phyloP scores from a whole-genome alignment of 2,797 vertebrate genomes.

The Alauda arvensis region DNA sequence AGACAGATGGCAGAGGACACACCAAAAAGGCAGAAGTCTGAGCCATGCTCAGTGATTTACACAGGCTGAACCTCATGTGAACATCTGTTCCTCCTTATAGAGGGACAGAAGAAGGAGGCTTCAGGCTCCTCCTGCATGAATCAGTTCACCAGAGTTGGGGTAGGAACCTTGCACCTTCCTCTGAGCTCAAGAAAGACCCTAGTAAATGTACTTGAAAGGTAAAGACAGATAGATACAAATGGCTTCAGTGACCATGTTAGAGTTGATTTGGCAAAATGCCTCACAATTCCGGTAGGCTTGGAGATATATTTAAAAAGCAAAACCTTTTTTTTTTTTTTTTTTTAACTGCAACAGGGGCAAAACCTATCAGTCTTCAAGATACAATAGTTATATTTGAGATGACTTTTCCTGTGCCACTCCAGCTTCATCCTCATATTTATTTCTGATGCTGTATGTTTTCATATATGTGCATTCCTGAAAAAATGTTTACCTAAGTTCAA shows the following conservation, averaged over 20 bases:
- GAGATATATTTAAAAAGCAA: background rate
- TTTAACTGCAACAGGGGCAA: background rate
- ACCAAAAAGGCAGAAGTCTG: background rate
- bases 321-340: background rate
- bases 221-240: background rate
- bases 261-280: background rate
- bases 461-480: background rate
- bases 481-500: slow-evolving; percentile 30
- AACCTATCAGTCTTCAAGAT: background rate
- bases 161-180: background rate
- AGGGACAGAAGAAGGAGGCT: background rate
- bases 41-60: background rate
- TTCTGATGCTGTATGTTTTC: slow-evolving; percentile 24
- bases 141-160: fast-evolving
- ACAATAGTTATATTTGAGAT: background rate
- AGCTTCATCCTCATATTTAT: background rate
- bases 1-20: fast-evolving
- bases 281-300: background rate
- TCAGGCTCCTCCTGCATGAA: background rate
- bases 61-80: fast-evolving
- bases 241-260: background rate
- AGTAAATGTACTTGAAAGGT: background rate
- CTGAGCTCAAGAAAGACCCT: background rate
- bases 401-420: background rate
- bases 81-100: background rate